Conservation (phyloP, 2,888 invertebrate genomes). For the Brenthis daphne region DNA sequence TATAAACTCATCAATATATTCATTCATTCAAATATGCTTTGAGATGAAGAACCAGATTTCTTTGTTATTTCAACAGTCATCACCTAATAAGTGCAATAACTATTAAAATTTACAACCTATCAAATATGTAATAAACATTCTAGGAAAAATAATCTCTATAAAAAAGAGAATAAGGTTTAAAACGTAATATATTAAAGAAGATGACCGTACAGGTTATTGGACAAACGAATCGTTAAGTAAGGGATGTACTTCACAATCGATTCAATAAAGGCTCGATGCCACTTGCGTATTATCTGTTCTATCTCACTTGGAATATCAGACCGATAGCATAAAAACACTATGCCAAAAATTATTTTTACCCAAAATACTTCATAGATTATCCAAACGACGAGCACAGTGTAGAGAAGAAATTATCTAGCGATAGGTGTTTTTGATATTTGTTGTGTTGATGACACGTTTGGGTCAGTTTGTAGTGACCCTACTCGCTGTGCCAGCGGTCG, state of each 20-base stretch:
- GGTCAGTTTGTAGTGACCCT: too few relatives aligned
- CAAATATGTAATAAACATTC: background rate
- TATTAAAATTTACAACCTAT: constrained; percentile 15
- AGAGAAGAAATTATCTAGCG: too few relatives aligned
- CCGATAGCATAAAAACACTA: background rate
- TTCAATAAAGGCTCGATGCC: constrained; percentile 22
- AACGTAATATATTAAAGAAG: background rate
- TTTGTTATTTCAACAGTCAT: constrained; percentile 17
- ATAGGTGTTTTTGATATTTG: too few relatives aligned
- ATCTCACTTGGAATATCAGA: background rate
- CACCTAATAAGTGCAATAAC: constrained; percentile 19
- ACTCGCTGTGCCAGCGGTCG: too few relatives aligned
- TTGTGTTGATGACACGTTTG: too few relatives aligned
- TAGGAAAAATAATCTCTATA: background rate
- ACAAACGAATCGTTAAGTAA: constrained; percentile 22
- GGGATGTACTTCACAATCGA: constrained; percentile 22
- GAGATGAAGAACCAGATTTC: constrained; percentile 5
- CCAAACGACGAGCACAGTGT: too few relatives aligned
- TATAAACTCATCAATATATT: background rate
- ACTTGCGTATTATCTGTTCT: constrained; percentile 25
- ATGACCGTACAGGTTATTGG: constrained; percentile 18
- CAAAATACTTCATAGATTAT: too few relatives aligned
- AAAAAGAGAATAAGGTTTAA: background rate
- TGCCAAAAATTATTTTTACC: background rate
- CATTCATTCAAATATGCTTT: constrained; percentile 8